A percentile compares a stretch with the other conserved stretches of the same genome.
Conservation (phyloP, 2,888 invertebrate genomes). For the Biston betularia region DNA sequence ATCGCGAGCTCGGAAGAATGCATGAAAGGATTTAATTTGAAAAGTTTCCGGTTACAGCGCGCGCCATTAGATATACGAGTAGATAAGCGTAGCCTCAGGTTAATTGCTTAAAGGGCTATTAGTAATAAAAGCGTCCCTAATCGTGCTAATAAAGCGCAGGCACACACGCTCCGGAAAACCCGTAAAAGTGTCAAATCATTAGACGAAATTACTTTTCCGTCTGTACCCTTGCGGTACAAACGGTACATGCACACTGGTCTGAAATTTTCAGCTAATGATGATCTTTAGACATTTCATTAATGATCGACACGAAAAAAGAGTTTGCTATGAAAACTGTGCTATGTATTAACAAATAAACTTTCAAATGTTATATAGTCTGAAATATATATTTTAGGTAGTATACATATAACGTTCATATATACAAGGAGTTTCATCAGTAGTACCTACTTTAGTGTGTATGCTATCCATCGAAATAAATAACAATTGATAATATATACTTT, state of each 20-base stretch:
- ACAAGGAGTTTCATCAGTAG: no score
- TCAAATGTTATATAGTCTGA: no score
- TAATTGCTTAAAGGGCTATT: constrained; percentile 69
- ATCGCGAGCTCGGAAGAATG: constrained; percentile 24
- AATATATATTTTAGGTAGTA: no score
- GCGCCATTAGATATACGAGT: constrained; percentile 26
- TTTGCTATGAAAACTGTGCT: not conserved
- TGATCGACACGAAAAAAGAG: not conserved
- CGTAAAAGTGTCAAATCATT: constrained; percentile 76
- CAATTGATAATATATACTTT: no score
- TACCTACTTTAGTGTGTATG: no score
- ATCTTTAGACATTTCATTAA: constrained; percentile 13
- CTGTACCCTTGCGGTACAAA: constrained; percentile 41
- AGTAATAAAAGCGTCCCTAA: constrained; percentile 71
- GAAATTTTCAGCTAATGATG: constrained; percentile 22
- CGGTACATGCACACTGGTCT: constrained; percentile 27
- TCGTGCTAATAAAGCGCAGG: constrained; percentile 66
- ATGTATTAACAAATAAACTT: no score
- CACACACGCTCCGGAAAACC: constrained; percentile 61
- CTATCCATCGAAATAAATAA: no score
- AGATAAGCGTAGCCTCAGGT: constrained; percentile 49
- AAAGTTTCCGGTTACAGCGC: constrained; percentile 25
- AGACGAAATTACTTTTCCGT: constrained; percentile 70
- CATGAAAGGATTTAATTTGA: constrained; percentile 32
- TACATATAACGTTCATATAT: no score